These are phyloP conservation scores for Bombus haemorrhoidalis DNA, from an alignment of 1,140 invertebrate species.

Conservation along the genomic window DNA sequence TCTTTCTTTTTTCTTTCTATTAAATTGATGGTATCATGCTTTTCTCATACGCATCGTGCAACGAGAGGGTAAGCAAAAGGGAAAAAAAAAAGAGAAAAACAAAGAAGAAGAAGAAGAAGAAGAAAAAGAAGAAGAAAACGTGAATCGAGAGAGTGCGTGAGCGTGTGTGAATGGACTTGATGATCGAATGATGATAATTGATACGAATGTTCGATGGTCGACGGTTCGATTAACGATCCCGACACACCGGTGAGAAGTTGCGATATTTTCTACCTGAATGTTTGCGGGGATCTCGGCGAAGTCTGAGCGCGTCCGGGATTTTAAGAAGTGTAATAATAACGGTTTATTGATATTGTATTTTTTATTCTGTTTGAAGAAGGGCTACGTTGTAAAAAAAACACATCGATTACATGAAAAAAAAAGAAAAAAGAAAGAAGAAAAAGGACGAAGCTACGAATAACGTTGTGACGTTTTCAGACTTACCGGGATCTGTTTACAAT, in stretches of 20 bases:
- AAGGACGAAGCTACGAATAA: not conserved
- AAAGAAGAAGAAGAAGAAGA: not conserved
- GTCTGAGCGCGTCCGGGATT: conserved; percentile 27
- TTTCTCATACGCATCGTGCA: conserved; percentile 60
- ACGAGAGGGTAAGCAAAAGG: conserved; percentile 34
- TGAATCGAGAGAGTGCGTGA: conserved; percentile 20
- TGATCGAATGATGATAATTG: conserved; percentile 33
- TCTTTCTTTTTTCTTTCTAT: conserved; percentile 19
- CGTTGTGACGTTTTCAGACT: conserved; percentile 32
- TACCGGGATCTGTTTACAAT: conserved; percentile 48
- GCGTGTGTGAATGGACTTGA: conserved; percentile 12
- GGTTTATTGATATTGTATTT: not conserved
- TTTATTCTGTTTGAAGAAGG: not conserved
- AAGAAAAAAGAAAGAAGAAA: not conserved
- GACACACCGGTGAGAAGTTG: conserved; percentile 58
- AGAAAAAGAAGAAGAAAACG: not conserved
- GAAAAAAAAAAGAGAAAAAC: not conserved
- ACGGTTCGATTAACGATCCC: conserved; percentile 34
- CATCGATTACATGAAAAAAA: not conserved
- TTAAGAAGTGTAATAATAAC: not conserved
- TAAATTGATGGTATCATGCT: conserved; percentile 47
- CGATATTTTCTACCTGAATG: conserved; percentile 64
- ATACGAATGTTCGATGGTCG: conserved; percentile 40
- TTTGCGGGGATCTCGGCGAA: conserved; percentile 38
- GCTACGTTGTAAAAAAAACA: not conserved